These are phyloP conservation scores for Adelges cooleyi DNA, from an alignment of 1,140 invertebrate species.

Conservation along the genomic window DNA sequence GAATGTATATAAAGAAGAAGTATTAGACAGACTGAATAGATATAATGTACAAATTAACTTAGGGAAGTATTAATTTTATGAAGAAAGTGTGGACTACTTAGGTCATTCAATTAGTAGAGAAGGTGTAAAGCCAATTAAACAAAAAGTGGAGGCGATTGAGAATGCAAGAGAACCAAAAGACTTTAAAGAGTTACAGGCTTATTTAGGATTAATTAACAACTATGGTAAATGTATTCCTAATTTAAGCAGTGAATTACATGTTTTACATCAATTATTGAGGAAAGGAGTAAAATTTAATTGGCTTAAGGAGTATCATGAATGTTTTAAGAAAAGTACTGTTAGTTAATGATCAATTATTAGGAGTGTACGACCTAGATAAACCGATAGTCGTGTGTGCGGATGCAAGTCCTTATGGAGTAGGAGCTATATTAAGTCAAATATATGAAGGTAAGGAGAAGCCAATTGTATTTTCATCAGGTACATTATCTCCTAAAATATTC, in stretches of 20 bases:
- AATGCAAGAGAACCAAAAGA: neutral
- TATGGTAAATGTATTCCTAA: slow-evolving; percentile 40
- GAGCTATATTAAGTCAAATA: slow-evolving; percentile 40
- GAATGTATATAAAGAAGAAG: neutral
- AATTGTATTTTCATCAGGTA: slow-evolving; percentile 41
- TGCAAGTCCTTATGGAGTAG: slow-evolving; percentile 38
- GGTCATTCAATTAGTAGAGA: neutral
- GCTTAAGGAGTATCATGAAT: slow-evolving; percentile 30
- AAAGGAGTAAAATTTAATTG: slow-evolving; percentile 30
- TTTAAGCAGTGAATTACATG: slow-evolving; percentile 36
- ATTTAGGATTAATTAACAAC: slow-evolving; percentile 41
- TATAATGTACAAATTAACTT: neutral
- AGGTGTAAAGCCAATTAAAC: neutral
- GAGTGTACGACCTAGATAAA: neutral
- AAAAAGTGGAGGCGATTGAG: neutral
- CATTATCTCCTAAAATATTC: slow-evolving; percentile 41
- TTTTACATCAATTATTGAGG: slow-evolving; percentile 35
- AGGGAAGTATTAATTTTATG: neutral
- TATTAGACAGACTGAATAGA: neutral
- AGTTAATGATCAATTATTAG: neutral
- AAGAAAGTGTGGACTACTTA: neutral
- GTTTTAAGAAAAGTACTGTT: slow-evolving; percentile 35
- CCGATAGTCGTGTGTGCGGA: neutral
- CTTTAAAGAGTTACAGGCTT: slow-evolving; percentile 39
- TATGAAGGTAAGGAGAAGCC: slow-evolving; percentile 38